These are phyloP conservation scores for Xylocampa areola DNA, from an alignment of 2,888 invertebrate genomes.

Conservation along the genomic window DNA sequence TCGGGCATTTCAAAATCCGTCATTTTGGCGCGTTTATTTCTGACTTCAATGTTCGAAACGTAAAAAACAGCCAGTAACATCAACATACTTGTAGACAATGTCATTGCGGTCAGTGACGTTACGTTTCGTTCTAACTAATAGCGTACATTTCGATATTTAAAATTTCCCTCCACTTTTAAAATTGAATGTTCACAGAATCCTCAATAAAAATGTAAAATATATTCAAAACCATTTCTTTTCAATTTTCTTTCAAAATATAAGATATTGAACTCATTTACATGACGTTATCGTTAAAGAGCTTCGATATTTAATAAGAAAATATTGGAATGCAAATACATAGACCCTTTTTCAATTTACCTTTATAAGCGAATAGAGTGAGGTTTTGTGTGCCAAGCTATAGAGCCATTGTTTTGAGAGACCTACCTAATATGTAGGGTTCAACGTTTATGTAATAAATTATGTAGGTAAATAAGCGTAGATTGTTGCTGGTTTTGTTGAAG, in stretches of 20 bases:
- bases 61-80: too few species aligned
- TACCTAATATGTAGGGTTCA: slow-evolving; percentile 30
- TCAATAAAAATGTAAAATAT: too few species aligned
- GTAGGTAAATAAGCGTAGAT: slow-evolving; percentile 40
- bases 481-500: slow-evolving; percentile 4
- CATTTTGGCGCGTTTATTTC: too few species aligned
- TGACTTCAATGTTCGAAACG: too few species aligned
- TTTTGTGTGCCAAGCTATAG: slow-evolving; percentile 29
- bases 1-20: too few species aligned
- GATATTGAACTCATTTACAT: slow-evolving; percentile 20
- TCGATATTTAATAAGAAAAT: slow-evolving; percentile 48
- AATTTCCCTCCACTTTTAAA: too few species aligned
- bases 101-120: too few species aligned
- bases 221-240: too few species aligned
- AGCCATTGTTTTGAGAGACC: slow-evolving; percentile 42
- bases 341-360: slow-evolving; percentile 59
- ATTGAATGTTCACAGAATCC: too few species aligned
- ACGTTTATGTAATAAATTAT: slow-evolving; percentile 52
- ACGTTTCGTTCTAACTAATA: too few species aligned
- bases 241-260: background rate
- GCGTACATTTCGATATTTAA: too few species aligned
- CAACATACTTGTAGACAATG: too few species aligned
- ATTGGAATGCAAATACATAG: slow-evolving; percentile 53
- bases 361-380: slow-evolving; percentile 5
- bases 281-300: slow-evolving; percentile 32